Base-by-base conservation (phyloP, 2,113 vertebrate genomes). In the Columba janthina region DNA sequence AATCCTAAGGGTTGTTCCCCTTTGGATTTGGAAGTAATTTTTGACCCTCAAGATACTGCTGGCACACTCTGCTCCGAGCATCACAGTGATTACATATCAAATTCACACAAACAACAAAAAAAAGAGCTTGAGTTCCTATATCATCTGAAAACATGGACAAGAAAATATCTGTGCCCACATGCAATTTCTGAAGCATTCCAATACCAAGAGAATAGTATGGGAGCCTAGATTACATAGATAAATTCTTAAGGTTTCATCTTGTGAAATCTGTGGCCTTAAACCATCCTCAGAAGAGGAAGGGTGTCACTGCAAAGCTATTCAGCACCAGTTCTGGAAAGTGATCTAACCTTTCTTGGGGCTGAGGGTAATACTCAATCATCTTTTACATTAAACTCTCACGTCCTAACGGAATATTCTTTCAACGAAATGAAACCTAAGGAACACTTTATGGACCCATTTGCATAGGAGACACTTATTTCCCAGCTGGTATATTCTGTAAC, bases 381-480 rank as follows among this genome's bases (percentile, higher is more conserved):
- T 82, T 93, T 90, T 85, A 85, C 77, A 79, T 88, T 89, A 94
- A 92, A 81, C 19, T 75, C 40, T 21, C 57, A 67, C 3, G 5
- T 82, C 54, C 69, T 93, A 81, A n/a, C 44, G 65, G 79, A 94
- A 93, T 92, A 92, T 84, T 88, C 92, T 87, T 90, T 95, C 65
- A 90, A 86, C 72, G 26, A 87, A 93, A 90, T 96, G 40, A 96
- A 97, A 89, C 44, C 60, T 85, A 60, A 84, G 77, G 84, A 94
- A 92, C 31, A 66, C 15, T 71, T 92, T 77, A 85, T 89, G 74
- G 80, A 42, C 87, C 76, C 66, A 31, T 82, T 89, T 31, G 0
- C 86, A 82, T 40, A 93, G 83, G 70, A 97, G 66, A 90, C 36
- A 25, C 91, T 95, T 96, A 93, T 96, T 93, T 96, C 95, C 93